Percentiles rank a stretch among this genome's conserved stretches.
phyloP scores from a whole-genome alignment of 2,113 vertebrate species.

The Leptocoma aspasia region DNA sequence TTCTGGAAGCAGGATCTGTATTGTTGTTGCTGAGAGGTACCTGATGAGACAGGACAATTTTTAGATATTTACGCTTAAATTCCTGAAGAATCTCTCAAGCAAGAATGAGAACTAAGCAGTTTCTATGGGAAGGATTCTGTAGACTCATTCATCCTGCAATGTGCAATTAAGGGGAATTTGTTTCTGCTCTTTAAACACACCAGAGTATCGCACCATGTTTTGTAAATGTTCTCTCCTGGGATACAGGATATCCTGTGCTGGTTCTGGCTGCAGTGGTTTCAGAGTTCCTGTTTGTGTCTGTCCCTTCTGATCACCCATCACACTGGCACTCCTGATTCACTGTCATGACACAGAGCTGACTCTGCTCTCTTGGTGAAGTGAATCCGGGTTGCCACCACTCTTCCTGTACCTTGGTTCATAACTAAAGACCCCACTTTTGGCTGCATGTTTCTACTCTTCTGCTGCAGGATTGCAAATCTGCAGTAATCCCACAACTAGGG shows the following conservation, averaged over 20 bases:
- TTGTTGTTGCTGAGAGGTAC: background rate
- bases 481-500: background rate
- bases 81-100: background rate
- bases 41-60: background rate
- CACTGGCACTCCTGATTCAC: background rate
- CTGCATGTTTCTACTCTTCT: background rate
- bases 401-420: background rate
- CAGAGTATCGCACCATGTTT: background rate
- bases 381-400: background rate
- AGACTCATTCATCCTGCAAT: background rate
- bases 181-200: background rate
- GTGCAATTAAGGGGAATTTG: background rate
- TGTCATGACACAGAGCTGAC: background rate
- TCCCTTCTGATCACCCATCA: background rate
- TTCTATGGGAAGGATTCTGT: background rate
- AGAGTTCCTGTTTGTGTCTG: background rate
- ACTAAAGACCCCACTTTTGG: background rate
- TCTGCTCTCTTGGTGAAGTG: background rate
- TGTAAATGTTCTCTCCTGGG: background rate
- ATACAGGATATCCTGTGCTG: background rate
- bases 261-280: background rate
- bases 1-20: background rate
- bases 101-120: background rate
- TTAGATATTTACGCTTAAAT: background rate
- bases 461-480: background rate